Evolutionary conservation across 2,888 invertebrate species (phyloP), one percentile per base, ranked within the genome.

Genomic region (Dasysyrphus albostriatus): DNA sequence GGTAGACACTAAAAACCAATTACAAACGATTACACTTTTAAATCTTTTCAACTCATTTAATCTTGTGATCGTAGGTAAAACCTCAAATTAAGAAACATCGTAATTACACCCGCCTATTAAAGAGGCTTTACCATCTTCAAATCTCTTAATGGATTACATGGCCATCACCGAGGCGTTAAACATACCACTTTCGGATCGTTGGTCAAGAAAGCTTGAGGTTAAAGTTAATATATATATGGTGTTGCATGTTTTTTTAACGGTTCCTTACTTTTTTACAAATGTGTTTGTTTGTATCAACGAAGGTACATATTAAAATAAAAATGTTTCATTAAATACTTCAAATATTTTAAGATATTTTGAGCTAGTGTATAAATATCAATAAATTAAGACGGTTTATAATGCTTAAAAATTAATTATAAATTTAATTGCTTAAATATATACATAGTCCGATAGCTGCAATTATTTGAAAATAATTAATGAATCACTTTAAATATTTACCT

Each of bases 131-230:
- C 4, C 63, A 63, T 63, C 65, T 67, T 67, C 34, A 67, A n/a
- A 49, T 67, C 19, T 49, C 14, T 49, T 34, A 32, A 67, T 19
- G 19, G 49, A 49, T 29, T 49, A 67, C 65, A 67, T 67, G 65
- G 65, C 49, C 65, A 67, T 67, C 65, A 49, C 34, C 49, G 65
- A 67, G 65, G 65, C 65, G 65, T 67, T 67, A 67, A 67, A 49
- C 12, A 67, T 49, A 12, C 34, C 65, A 67, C 34, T 67, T 67
- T 32, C 16, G 3, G 10, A 63, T 44, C 2, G 16, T 58, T 34
- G 58, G 58, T 34, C 58, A 58, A 34, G 16, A 58, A 34, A 58
- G 10, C 58, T 61, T 61, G 9, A 61, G 61, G 61, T 29, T 61
- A 24, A 42, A 16, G 47, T 65, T 44, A 42, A 24, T 8, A 39